A percentile compares a stretch with the other conserved stretches of the same genome.
These are phyloP conservation scores for Stenichneumon culpator DNA, from an alignment of 2,888 invertebrate genomes.

Conservation along the genomic window DNA sequence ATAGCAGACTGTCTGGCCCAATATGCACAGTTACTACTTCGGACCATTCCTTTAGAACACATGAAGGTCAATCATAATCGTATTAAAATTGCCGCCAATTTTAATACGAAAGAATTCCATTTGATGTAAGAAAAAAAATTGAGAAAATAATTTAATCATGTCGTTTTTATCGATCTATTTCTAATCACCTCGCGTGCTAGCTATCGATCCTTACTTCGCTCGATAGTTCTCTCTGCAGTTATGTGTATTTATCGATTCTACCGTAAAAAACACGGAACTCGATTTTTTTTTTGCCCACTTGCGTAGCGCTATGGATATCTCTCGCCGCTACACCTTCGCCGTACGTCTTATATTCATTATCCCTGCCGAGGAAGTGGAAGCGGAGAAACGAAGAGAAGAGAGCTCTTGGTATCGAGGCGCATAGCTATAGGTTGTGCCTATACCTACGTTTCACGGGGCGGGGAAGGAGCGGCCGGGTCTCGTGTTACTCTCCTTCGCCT, in stretches of 20 bases:
- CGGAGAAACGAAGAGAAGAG: slow-evolving; percentile 32
- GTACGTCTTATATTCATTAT: slow-evolving; percentile 19
- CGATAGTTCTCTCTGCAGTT: background rate
- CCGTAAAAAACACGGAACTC: slow-evolving; percentile 1
- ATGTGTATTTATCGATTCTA: background rate
- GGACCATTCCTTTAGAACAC: background rate
- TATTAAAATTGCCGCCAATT: too few relatives aligned
- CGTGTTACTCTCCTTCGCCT: slow-evolving; percentile 81
- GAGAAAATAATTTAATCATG: too few relatives aligned
- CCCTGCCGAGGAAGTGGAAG: slow-evolving; percentile 35
- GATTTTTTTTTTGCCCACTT: background rate
- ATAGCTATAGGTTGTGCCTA: slow-evolving; percentile 17
- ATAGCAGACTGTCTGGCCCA: background rate
- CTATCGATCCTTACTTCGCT: background rate
- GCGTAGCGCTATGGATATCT: background rate
- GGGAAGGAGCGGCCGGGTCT: slow-evolving; percentile 75
- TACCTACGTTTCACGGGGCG: slow-evolving; percentile 45
- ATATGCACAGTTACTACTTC: background rate
- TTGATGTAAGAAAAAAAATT: too few relatives aligned
- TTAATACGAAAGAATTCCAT: too few relatives aligned
- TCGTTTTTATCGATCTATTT: too few relatives aligned
- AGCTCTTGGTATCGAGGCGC: slow-evolving; percentile 42
- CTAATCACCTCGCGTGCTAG: background rate
- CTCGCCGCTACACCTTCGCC: background rate
- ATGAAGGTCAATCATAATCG: too few relatives aligned